Evolutionary conservation across 2,113 vertebrate genomes (phyloP), one percentile per base, ranked within the genome.

Genomic region (Psilopsiagon aymara): DNA sequence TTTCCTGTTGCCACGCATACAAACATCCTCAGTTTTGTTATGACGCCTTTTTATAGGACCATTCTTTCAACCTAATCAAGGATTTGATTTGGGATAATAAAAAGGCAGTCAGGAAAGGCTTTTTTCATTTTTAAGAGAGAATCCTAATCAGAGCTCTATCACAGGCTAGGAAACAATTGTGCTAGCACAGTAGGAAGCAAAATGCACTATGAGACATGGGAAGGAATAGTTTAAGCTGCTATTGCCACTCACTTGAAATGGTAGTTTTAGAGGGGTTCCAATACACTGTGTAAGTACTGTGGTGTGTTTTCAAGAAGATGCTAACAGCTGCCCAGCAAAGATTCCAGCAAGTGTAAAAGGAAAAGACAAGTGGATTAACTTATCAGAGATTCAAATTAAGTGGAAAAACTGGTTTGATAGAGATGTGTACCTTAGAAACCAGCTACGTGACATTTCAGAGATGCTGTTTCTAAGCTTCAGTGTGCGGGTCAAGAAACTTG

Each of bases 401-500:
- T 85, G 78, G 73, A 51, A 53, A 96, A 95, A 52, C 28, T n/a
- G 60, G 27, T n/a, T 44, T 87, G 55, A 73, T 63, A 85, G 20
- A 20, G 20, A 82, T 73, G 44, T 91, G 43, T 84, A 35, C 82
- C 88, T 95, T 86, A 78, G 68, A 92, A 95, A 67, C 41, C 21
- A 33, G 25, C 81, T 79, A 43, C 52, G 41, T 1, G 9, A 17
- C 78, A 83, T 82, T 94, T 93, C 78, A 73, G 88, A 97, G 90
- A 69, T 93, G 53, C 70, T 80, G 17, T 87, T 96, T 94, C 95
- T 95, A 76, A 88, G 87, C 59, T 97, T 95, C 81, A 74, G 44
- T 63, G 80, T 90, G 86, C 15, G 19, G 98, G 95, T 97, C 81
- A 93, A 97, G 93, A 96, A 97, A 92, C 95, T 96, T 97, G 94